Percentiles rank a stretch among this genome's conserved stretches.
Conservation (phyloP, 2,113 vertebrate genomes). For the Coturnix japonica region DNA sequence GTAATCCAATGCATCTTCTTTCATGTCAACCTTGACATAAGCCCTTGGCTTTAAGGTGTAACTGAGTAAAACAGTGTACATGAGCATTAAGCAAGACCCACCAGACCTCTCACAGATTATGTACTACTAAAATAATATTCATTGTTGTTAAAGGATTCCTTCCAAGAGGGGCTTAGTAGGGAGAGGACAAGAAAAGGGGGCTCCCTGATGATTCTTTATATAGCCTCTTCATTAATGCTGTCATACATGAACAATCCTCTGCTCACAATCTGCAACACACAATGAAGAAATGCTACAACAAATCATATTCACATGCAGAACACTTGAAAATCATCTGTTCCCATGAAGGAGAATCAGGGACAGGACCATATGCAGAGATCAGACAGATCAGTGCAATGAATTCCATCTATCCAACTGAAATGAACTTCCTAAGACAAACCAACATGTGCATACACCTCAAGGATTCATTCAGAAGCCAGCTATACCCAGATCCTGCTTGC, state of each 20-base stretch:
- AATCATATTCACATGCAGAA: background rate
- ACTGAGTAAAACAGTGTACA: background rate
- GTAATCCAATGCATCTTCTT: background rate
- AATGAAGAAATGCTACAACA: background rate
- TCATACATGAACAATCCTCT: background rate
- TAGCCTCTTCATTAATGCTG: background rate
- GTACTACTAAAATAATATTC: background rate
- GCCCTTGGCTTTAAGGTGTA: background rate
- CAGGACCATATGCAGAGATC: background rate
- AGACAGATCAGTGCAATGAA: background rate
- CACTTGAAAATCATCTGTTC: background rate
- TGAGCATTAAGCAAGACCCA: background rate
- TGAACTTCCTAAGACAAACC: background rate
- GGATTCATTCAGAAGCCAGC: background rate
- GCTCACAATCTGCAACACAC: background rate
- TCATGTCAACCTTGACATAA: background rate
- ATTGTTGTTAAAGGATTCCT: background rate
- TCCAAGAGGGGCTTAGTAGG: background rate
- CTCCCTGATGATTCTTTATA: background rate
- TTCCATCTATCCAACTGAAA: background rate
- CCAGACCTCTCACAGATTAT: background rate
- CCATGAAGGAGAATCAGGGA: background rate
- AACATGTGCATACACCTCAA: background rate
- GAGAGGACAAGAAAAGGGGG: background rate
- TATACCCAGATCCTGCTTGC: background rate